Conservation (phyloP, 1,140 invertebrate genomes). For the Brachystomella parvula region DNA sequence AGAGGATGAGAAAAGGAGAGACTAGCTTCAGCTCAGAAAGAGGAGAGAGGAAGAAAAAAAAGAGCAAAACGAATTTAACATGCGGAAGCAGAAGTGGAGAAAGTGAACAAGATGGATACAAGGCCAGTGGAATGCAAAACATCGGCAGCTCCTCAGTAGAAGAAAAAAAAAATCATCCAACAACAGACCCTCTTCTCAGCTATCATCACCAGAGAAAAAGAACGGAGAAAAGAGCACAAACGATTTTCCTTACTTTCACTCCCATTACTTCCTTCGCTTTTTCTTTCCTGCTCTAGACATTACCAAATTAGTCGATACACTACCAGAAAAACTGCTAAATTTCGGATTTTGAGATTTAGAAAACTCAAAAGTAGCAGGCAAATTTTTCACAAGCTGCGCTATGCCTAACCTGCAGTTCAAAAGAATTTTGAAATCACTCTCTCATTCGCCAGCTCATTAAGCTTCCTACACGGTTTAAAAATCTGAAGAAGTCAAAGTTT, state of each 20-base stretch:
- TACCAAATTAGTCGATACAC: not conserved
- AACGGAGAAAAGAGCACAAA: too few species aligned
- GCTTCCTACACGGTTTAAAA: too few species aligned
- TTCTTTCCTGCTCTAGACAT: not conserved
- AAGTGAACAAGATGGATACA: constrained; percentile 10
- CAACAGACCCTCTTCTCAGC: constrained; percentile 2
- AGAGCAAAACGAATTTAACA: constrained; percentile 29
- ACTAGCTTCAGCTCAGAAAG: not conserved
- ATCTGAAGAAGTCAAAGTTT: too few species aligned
- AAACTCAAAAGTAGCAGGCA: too few species aligned
- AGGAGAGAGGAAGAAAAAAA: constrained; percentile 7
- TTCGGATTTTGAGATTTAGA: too few species aligned
- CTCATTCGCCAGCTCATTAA: too few species aligned
- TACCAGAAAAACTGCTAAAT: too few species aligned
- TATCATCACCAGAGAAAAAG: not conserved
- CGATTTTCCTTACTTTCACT: not conserved
- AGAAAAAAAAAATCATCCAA: too few species aligned
- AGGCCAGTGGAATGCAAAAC: constrained; percentile 4
- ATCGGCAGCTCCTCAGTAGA: too few species aligned
- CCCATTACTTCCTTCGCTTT: not conserved
- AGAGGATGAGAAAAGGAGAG: constrained; percentile 14
- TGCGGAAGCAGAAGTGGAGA: constrained; percentile 5
- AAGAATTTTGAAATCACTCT: too few species aligned
- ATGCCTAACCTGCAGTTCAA: too few species aligned
- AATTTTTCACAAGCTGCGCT: too few species aligned